phyloP scores from a whole-genome alignment of 2,113 vertebrate species.

The Ellobius talpinus region DNA sequence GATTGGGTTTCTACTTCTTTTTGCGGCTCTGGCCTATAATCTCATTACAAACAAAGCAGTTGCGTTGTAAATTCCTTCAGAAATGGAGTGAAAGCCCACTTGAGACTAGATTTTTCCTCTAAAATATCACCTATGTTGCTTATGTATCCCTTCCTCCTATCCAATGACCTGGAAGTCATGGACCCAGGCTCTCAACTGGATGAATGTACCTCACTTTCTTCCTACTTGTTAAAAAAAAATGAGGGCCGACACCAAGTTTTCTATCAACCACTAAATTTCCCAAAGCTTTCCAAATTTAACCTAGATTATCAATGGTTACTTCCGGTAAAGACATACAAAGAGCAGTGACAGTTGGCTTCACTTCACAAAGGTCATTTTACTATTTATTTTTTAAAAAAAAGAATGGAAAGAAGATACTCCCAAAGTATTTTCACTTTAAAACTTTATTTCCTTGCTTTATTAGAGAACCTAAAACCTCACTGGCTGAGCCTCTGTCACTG shows the following conservation, averaged over 20 bases:
- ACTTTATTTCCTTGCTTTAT: not conserved
- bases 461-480: conserved; percentile 28
- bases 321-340: not conserved
- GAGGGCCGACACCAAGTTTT: not conserved
- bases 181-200: too few species aligned
- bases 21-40: not conserved
- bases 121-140: not conserved
- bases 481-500: not conserved
- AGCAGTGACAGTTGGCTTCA: not conserved
- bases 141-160: not conserved
- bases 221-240: conserved; percentile 6
- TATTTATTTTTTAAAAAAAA: not conserved
- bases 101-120: not conserved
- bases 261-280: not conserved
- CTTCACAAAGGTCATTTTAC: conserved; percentile 14
- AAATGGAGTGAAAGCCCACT: conserved; percentile 6
- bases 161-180: not conserved
- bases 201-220: not conserved
- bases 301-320: not conserved
- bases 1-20: conserved; percentile 25
- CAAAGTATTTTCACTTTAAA: not conserved
- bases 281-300: not conserved
- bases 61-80: conserved; percentile 21
- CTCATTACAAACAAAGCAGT: conserved; percentile 17
- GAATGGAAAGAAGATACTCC: not conserved